Evolutionary conservation across 1,140 invertebrate species (phyloP).

Genomic region (Mercenaria mercenaria): DNA sequence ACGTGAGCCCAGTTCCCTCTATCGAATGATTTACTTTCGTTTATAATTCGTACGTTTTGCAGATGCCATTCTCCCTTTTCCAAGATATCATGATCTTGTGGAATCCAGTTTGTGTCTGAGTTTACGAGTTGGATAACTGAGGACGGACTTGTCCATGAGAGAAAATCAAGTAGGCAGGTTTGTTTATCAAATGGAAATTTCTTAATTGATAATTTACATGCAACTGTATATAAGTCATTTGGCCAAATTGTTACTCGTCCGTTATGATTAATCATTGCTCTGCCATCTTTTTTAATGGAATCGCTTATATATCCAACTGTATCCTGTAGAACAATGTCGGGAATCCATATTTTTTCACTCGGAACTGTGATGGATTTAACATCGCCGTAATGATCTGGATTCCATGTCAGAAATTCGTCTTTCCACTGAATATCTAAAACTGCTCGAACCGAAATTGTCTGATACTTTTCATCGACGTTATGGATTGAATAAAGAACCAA

Average conservation of each 20-base stretch:
- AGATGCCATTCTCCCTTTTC: constrained; percentile 54
- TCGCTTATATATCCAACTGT: neutral
- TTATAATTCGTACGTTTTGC: neutral
- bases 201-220: constrained; percentile 91
- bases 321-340: constrained; percentile 14
- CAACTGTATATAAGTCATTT: constrained; percentile 1
- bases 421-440: constrained; percentile 14
- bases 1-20: constrained; percentile 48
- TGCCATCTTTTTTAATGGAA: neutral
- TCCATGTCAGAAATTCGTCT: constrained; percentile 32
- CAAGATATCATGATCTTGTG: neutral
- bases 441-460: neutral
- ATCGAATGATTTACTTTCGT: neutral
- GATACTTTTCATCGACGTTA: neutral
- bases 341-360: constrained; percentile 9
- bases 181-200: constrained; percentile 93
- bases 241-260: constrained; percentile 20
- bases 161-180: constrained; percentile 98
- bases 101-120: neutral
- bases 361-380: neutral
- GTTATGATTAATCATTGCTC: neutral
- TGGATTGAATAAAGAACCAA: constrained; percentile 30
- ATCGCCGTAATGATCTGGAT: neutral
- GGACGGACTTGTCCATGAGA: constrained; percentile 94
- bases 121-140: neutral